Evolutionary conservation across 2,888 invertebrate species (phyloP).

Genomic region (Conops quadrifasciatus): DNA sequence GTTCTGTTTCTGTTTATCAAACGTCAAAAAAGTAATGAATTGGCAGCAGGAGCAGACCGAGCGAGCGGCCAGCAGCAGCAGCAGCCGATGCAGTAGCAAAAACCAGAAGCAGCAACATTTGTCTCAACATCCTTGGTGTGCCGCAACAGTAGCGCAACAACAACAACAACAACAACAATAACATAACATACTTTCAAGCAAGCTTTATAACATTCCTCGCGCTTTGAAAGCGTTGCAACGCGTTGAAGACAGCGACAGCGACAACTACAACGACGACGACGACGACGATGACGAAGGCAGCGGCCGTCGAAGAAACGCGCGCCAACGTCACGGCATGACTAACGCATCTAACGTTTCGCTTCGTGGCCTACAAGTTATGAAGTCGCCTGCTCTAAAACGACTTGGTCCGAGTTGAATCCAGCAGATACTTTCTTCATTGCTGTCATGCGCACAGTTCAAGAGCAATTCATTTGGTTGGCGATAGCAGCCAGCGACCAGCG

Average conservation of each 20-base stretch:
- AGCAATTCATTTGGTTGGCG: too few relatives aligned
- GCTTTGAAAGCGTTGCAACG: too few relatives aligned
- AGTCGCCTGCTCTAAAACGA: background rate
- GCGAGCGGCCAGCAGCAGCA: background rate
- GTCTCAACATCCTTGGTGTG: too few relatives aligned
- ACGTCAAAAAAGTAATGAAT: background rate
- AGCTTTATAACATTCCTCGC: too few relatives aligned
- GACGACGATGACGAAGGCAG: too few relatives aligned
- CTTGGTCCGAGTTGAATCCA: too few relatives aligned
- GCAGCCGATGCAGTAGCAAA: background rate
- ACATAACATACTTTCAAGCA: background rate
- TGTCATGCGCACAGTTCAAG: too few relatives aligned
- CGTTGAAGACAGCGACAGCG: background rate
- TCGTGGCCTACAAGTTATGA: background rate
- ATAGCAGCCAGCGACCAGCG: too few relatives aligned
- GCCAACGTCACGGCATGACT: background rate
- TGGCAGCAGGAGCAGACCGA: background rate
- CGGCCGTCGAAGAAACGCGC: background rate
- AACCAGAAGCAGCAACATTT: too few relatives aligned
- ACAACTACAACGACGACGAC: background rate
- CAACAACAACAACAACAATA: background rate
- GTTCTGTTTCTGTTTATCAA: background rate
- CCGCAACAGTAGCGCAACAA: background rate
- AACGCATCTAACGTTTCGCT: slow-evolving; percentile 1
- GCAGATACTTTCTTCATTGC: slow-evolving; percentile 4